Evolutionary conservation across 2,888 invertebrate genomes (phyloP), one percentile per base, ranked within the genome.

Genomic region (Lycocerus yunnanus): DNA sequence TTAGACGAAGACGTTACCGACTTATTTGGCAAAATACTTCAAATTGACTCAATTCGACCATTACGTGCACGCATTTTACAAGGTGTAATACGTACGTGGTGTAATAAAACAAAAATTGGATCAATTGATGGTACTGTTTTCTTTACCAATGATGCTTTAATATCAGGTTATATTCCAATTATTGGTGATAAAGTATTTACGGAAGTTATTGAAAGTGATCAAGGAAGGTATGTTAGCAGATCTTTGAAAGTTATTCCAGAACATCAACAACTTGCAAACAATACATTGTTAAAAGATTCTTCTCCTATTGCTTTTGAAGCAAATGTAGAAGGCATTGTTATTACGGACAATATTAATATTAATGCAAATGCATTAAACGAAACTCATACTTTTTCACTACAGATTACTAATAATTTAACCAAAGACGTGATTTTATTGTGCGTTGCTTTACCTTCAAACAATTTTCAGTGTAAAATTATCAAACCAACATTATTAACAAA

Each of bases 191-290:
- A 89, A 84, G 93, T 93, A 3, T 83, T 89, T 71, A 89, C 90
- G 5, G 92, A 94, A 83, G 89, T 91, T 1, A 93, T 95, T 80
- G 95, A 95, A 86, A 94, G 94, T 84, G 90, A 91, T 79, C 92
- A 93, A 87, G 89, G 88, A 14, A 80, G 82, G 11, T 89, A 86
- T 72, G 85, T 85, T 66, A 91, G 92, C 92, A 88, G 94, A 79
- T 92, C 92, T 0, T 82, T 93, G 69, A 88, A 87, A 68, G 83
- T 89, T 14, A 82, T 86, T 68, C 88, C 87, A 3, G 80, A 82
- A 16, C 13, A 72, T 63, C 13, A 13, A 43, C 21, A 66, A 60
- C 27, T n/a, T 15, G 18, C 66, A 72, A 75, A 71, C 76, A 78
- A 43, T 71, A 27, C 65, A 69, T 74, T 69, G 8, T 68, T 74